Evolutionary conservation across 1,140 invertebrate species (phyloP).

Genomic region (Lordiphosa mommai): DNA sequence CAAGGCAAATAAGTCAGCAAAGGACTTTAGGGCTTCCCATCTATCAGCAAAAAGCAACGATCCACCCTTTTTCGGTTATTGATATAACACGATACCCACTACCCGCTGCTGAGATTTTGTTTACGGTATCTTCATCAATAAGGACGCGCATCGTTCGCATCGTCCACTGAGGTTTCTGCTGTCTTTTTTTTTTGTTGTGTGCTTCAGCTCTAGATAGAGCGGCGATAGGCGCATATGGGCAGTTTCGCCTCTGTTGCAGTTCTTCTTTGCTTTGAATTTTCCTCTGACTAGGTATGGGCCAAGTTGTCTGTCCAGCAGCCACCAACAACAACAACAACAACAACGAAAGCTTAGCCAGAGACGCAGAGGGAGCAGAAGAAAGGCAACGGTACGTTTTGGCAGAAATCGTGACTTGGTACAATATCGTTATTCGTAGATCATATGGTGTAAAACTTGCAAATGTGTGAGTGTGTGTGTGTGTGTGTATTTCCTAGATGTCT

Average conservation of each 20-base stretch:
- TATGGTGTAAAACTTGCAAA: conserved; percentile 69
- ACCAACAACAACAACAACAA: too few species aligned
- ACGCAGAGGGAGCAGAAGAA: conserved; percentile 18
- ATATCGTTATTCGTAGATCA: conserved; percentile 79
- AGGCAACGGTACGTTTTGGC: conserved; percentile 77
- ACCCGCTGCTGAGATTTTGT: conserved; percentile 26
- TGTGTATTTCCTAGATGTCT: conserved; percentile 38
- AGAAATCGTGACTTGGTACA: conserved; percentile 77
- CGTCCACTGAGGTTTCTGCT: conserved; percentile 32
- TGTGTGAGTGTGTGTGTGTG: conserved; percentile 28
- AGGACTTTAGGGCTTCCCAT: conserved; percentile 36
- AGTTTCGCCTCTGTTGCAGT: conserved; percentile 37
- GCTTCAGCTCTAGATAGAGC: conserved; percentile 67
- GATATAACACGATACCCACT: conserved; percentile 71
- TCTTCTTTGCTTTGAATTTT: conserved; percentile 25
- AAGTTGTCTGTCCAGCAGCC: conserved; percentile 13
- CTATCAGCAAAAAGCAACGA: conserved; percentile 25
- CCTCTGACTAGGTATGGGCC: conserved; percentile 21
- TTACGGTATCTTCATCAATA: conserved; percentile 78
- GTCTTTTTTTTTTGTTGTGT: neutral
- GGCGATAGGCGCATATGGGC: conserved; percentile 76
- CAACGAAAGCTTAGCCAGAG: neutral
- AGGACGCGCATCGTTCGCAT: conserved; percentile 61
- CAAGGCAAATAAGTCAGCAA: neutral
- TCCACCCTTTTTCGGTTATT: conserved; percentile 79